Base-by-base conservation (phyloP, 2,797 vertebrate species). In the Mycteria americana region DNA sequence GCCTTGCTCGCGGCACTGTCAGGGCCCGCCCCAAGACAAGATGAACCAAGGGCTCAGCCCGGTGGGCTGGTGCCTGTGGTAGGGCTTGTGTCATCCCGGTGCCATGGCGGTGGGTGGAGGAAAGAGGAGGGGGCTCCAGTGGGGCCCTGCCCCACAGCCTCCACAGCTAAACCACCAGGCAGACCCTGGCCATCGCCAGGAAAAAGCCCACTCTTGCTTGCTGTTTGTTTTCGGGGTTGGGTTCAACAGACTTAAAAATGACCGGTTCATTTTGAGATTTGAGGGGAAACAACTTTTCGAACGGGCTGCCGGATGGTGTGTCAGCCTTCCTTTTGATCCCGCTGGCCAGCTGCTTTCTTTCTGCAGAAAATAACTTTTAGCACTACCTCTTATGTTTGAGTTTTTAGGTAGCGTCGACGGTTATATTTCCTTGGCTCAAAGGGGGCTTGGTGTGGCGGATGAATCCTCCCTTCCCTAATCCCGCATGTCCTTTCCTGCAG, bases 231-330 rank as follows among this genome's bases (percentile, higher is more conserved):
- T 54, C 51, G 56, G 19, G 1, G 1, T 10, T 65, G 17, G 6
- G 37, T 41, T 93, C 74, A 60, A 23, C 21, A 63, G 39, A 12
- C 48, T 39, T 43, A 13, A n/a, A 65, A 86, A 35, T 9, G 80
- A 46, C 25, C 14, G 15, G 2, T 9, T 69, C 6, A 2, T 22
- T 41, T 30, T 25, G 14, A 56, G 19, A 41, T 56, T 7, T 22
- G 11, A 33, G 22, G 39, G 3, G 2, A 45, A 83, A 35, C 14
- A 30, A 8, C 28, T 64, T 62, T 76, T 22, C 2, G 1, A 43
- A 15, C 0, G 2, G 51, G 43, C 33, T 75, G 33, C 7, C 1
- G 2, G 11, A 10, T 13, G 73, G 10, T 10, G 2, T 0, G 3
- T 0, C 13, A 57, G 15, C 77, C 28, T 45, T 27, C 63, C 63